Evolutionary conservation across 2,797 vertebrate genomes (phyloP).

Genomic region (Acanthurus leucopareius): DNA sequence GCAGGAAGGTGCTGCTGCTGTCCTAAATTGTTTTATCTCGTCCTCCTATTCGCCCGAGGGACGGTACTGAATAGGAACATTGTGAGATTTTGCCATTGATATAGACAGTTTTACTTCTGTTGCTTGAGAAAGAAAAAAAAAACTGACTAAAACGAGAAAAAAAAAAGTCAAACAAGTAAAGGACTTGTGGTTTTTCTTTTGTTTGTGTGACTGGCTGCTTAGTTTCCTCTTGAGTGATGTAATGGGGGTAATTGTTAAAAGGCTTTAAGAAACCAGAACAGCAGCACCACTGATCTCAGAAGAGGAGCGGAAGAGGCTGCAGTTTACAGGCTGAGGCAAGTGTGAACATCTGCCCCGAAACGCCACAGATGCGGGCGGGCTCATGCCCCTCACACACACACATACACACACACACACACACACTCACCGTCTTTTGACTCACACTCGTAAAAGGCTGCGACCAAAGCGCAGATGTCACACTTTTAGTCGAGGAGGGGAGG

Average conservation of each 20-base stretch:
- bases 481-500: constrained; percentile 30
- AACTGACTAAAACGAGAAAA: constrained; percentile 56
- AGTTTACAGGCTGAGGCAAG: constrained; percentile 41
- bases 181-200: constrained; percentile 57
- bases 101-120: constrained; percentile 77
- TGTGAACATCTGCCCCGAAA: constrained; percentile 62
- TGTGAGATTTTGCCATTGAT: constrained; percentile 77
- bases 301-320: neutral
- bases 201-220: constrained; percentile 27
- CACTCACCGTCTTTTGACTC: constrained; percentile 14
- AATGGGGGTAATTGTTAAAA: constrained; percentile 29
- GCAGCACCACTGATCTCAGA: constrained; percentile 35
- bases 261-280: constrained; percentile 24
- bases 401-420: too few relatives aligned
- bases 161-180: constrained; percentile 63
- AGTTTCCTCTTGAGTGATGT: constrained; percentile 37
- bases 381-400: constrained; percentile 29
- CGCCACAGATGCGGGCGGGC: constrained; percentile 28
- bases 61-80: constrained; percentile 70
- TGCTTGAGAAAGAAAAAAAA: constrained; percentile 69
- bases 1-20: constrained; percentile 70
- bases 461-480: constrained; percentile 62
- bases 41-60: constrained; percentile 51
- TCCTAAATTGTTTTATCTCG: constrained; percentile 57
- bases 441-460: constrained; percentile 12